phyloP scores from a whole-genome alignment of 2,888 invertebrate species.

The Chelonus formosanus region DNA sequence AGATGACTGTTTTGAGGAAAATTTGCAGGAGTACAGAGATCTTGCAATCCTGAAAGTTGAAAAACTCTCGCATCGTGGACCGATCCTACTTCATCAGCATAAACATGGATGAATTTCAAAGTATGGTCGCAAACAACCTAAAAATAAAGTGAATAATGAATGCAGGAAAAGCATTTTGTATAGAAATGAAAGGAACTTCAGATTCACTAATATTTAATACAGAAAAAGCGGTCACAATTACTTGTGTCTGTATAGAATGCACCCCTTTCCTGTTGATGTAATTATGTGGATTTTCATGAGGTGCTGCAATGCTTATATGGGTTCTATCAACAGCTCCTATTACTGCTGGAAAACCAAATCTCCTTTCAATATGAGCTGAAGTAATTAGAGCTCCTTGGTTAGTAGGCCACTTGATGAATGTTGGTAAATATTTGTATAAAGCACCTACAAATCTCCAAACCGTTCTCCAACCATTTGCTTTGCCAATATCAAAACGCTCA shows the following conservation, averaged over 20 bases:
- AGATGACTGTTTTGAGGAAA: constrained; percentile 29
- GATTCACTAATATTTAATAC: too few species aligned
- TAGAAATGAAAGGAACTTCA: too few species aligned
- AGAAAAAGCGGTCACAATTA: too few species aligned
- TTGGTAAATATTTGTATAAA: constrained; percentile 3
- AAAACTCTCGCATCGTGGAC: constrained; percentile 39
- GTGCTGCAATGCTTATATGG: background rate
- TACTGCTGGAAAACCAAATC: constrained; percentile 1
- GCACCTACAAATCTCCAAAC: constrained; percentile 9
- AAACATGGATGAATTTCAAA: constrained; percentile 35
- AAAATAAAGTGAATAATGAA: too few species aligned
- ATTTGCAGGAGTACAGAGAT: constrained; percentile 29
- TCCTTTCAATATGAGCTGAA: background rate
- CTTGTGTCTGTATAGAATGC: constrained; percentile 30
- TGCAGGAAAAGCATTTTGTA: too few species aligned
- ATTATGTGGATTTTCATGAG: background rate
- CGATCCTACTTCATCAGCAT: constrained; percentile 36
- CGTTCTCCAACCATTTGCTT: constrained; percentile 20
- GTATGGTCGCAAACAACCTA: constrained; percentile 36
- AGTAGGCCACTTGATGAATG: constrained; percentile 14
- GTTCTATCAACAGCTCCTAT: constrained; percentile 6
- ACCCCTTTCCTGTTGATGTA: constrained; percentile 12
- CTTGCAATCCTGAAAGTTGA: constrained; percentile 34
- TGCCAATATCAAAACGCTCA: constrained; percentile 22
- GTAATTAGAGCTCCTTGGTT: background rate